Evolutionary conservation across 2,888 invertebrate species (phyloP).

Genomic region (Acronicta alni): DNA sequence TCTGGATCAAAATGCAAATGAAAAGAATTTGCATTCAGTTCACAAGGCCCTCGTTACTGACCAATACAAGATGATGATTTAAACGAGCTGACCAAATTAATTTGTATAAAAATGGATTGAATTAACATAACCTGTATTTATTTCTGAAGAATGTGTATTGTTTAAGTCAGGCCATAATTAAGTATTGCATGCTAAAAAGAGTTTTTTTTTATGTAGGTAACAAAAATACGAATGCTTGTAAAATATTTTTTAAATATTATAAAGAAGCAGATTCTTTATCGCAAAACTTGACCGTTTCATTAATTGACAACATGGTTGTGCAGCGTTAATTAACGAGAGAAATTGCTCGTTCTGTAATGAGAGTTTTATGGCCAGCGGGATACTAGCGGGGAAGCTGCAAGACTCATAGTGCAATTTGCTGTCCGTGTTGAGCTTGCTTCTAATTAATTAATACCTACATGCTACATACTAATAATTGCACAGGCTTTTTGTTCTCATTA

Average conservation of each 20-base stretch:
- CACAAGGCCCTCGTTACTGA: conserved; percentile 51
- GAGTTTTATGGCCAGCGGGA: conserved; percentile 72
- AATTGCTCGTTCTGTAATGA: conserved; percentile 73
- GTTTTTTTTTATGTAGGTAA: no score
- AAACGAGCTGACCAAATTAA: conserved; percentile 14
- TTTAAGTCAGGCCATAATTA: conserved; percentile 15
- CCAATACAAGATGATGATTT: conserved; percentile 42
- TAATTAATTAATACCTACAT: conserved; percentile 70
- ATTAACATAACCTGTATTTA: conserved; percentile 24
- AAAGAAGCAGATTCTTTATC: conserved; percentile 40
- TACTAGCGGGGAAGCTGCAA: conserved; percentile 60
- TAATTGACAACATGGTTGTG: conserved; percentile 71
- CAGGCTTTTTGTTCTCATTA: conserved; percentile 28
- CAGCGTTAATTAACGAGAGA: conserved; percentile 75
- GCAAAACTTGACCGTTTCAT: conserved; percentile 59
- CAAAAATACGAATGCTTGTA: neutral
- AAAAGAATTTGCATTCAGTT: conserved; percentile 52
- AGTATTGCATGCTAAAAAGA: no score
- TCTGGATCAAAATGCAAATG: conserved; percentile 70
- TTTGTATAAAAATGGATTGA: conserved; percentile 21
- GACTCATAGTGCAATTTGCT: conserved; percentile 71
- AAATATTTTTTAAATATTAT: conserved; percentile 21
- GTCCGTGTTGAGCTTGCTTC: conserved; percentile 62
- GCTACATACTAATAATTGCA: conserved; percentile 63
- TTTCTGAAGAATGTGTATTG: conserved; percentile 8